Conservation (phyloP, 2,113 vertebrate species). For the Spermophilus dauricus region DNA sequence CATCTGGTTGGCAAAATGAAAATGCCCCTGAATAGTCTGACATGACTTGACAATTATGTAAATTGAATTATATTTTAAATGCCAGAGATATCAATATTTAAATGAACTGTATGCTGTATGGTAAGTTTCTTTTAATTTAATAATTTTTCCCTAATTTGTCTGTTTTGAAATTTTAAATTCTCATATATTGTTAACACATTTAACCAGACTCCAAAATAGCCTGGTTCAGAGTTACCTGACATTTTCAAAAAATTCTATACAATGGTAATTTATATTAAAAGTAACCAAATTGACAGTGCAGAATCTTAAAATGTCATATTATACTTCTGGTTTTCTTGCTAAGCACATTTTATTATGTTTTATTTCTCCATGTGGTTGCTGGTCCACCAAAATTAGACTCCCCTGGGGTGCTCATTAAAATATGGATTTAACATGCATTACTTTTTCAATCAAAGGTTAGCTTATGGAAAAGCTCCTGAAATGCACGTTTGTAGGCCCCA, state of each 20-base stretch:
- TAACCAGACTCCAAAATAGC: conserved; percentile 34
- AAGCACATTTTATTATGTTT: conserved; percentile 46
- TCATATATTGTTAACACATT: conserved; percentile 13
- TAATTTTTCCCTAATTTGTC: conserved; percentile 39
- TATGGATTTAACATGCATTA: not conserved
- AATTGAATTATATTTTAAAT: conserved; percentile 56
- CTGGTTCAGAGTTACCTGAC: not conserved
- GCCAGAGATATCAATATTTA: conserved; percentile 45
- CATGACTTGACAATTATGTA: not conserved
- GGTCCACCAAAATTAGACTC: conserved; percentile 51
- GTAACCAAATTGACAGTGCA: not conserved
- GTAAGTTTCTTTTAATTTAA: conserved; percentile 49
- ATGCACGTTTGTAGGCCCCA: not conserved
- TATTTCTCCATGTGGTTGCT: not conserved
- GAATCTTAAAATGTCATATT: conserved; percentile 50
- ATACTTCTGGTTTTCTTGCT: conserved; percentile 29
- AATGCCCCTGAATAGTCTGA: not conserved
- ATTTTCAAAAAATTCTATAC: not conserved
- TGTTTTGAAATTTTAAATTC: conserved; percentile 56
- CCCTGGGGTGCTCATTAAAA: conserved; percentile 38
- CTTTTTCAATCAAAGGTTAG: conserved; percentile 47
- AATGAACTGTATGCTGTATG: not conserved
- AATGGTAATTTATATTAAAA: conserved; percentile 48
- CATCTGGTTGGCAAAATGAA: conserved; percentile 49
- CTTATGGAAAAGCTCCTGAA: not conserved